phyloP scores from a whole-genome alignment of 2,888 invertebrate species.

The Sabatieria punctata region DNA sequence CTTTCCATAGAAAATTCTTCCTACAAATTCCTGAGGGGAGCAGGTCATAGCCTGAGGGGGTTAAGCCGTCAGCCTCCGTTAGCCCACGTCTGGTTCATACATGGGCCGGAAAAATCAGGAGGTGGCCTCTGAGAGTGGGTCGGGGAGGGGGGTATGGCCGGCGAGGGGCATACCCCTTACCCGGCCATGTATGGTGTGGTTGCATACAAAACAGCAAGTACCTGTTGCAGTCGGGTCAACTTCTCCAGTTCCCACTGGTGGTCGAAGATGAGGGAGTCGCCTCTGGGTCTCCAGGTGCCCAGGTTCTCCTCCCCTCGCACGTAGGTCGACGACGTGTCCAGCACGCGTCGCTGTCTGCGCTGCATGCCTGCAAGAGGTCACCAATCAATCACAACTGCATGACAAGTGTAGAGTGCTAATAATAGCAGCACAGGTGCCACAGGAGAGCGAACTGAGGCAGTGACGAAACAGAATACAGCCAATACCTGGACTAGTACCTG shows the following conservation, averaged over 20 bases:
- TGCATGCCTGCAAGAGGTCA: constrained; percentile 54
- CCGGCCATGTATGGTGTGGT: too few relatives aligned
- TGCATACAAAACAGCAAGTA: too few relatives aligned
- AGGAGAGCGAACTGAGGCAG: neutral
- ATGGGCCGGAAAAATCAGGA: too few relatives aligned
- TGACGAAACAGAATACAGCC: neutral
- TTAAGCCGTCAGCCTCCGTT: too few relatives aligned
- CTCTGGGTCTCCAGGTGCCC: constrained; percentile 92
- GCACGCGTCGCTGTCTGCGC: constrained; percentile 76
- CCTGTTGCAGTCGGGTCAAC: constrained; percentile 82
- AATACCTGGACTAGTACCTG: constrained; percentile 78
- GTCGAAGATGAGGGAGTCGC: constrained; percentile 93
- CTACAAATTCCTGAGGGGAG: too few relatives aligned
- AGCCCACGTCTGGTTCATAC: too few relatives aligned
- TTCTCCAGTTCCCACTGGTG: constrained; percentile 99
- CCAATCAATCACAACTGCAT: neutral
- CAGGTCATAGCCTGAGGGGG: too few relatives aligned
- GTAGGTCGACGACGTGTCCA: constrained; percentile 94
- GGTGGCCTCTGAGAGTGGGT: too few relatives aligned
- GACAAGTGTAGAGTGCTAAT: neutral
- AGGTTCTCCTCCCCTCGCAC: constrained; percentile 96
- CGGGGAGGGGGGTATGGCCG: too few relatives aligned
- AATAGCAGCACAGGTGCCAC: neutral
- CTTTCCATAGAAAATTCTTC: too few relatives aligned
- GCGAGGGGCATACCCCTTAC: too few relatives aligned